Base-by-base conservation (phyloP, 92 coral and sea anemone species). In the Blastomussa wellsi region DNA sequence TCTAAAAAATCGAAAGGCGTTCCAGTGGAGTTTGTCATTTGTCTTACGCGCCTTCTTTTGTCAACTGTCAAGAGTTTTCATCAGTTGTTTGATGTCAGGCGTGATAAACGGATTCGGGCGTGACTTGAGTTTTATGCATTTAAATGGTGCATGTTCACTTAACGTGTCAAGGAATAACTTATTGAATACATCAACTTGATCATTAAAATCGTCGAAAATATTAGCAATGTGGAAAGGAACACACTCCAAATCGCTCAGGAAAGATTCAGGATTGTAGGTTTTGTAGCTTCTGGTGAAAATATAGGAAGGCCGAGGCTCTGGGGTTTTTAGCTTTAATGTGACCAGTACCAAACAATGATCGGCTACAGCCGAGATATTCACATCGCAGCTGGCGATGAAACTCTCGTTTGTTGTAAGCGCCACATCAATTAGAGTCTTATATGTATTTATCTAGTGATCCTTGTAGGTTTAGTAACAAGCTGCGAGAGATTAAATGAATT, bases 51-150 rank as follows among this genome's bases (percentile, higher is more conserved):
- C 89, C 2, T 17, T 72, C 37, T 80, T 89, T 42, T 78, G 89
- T 89, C 89, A 89, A 17, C 28, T 60, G 65, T 89, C 92, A 28
- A 89, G 65, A 2, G 86, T 85, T 22, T 89, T 85, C 89, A 89
- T 89, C 1, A 89, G 72, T 41, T 79, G 83, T 41, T 65, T 64
- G 29, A 90, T 90, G 38, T 86, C 89, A 0, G 38, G 86, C 20
- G 89, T 80, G 53, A 85, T 47, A 66, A 20, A 80, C 6, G 89
- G 84, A 36, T 90, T 90, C 9, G 90, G 90, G 20, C 84, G 37
- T 51, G 90, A 86, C 69, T 86, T 90, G 12, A 90, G 74, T 22
- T 82, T 69, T 3, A 13, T 2, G 9, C 74, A 1, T 51, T 15
- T 33, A 22, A 70, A 39, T 28, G 28, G 74, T 0, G 70, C 70